Evolutionary conservation across 2,888 invertebrate species (phyloP).

Genomic region (Leucophora obtusa): DNA sequence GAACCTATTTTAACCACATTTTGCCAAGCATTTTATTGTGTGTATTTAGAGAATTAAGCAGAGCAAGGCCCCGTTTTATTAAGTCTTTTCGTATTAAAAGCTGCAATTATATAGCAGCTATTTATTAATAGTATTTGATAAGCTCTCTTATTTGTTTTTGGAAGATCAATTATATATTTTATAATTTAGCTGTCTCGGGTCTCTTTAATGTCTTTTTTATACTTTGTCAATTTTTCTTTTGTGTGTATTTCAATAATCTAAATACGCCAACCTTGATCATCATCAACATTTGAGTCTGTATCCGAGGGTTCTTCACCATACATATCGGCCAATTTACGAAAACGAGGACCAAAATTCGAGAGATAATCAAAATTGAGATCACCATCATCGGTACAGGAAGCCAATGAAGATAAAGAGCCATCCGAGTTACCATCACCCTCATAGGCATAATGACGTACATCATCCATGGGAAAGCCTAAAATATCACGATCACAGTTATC

Average conservation of each 20-base stretch:
- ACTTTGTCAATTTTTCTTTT: conserved; percentile 9
- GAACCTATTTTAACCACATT: too few relatives aligned
- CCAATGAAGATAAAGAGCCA: conserved; percentile 94
- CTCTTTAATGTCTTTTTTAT: conserved; percentile 46
- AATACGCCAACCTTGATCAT: conserved; percentile 89
- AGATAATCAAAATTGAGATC: conserved; percentile 96
- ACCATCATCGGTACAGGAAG: conserved; percentile 95
- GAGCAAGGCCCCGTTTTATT: conserved; percentile 39
- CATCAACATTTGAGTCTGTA: conserved; percentile 87
- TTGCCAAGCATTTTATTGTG: too few relatives aligned
- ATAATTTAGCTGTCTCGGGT: conserved; percentile 30
- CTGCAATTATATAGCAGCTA: neutral
- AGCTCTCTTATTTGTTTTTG: conserved; percentile 38
- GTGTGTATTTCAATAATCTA: conserved; percentile 62
- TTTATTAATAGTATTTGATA: conserved; percentile 22
- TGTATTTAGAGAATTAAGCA: conserved; percentile 18
- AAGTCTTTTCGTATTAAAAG: conserved; percentile 57
- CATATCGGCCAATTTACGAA: conserved; percentile 95
- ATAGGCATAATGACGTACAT: conserved; percentile 97
- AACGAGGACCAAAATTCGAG: conserved; percentile 96
- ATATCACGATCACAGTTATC: conserved; percentile 94
- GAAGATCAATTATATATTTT: conserved; percentile 52
- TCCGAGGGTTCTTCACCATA: conserved; percentile 94
- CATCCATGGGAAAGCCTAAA: conserved; percentile 94
- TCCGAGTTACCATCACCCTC: conserved; percentile 97